Evolutionary conservation across 2,888 invertebrate species (phyloP), one percentile per base, ranked within the genome.

Genomic region (Polydrusus tereticollis): DNA sequence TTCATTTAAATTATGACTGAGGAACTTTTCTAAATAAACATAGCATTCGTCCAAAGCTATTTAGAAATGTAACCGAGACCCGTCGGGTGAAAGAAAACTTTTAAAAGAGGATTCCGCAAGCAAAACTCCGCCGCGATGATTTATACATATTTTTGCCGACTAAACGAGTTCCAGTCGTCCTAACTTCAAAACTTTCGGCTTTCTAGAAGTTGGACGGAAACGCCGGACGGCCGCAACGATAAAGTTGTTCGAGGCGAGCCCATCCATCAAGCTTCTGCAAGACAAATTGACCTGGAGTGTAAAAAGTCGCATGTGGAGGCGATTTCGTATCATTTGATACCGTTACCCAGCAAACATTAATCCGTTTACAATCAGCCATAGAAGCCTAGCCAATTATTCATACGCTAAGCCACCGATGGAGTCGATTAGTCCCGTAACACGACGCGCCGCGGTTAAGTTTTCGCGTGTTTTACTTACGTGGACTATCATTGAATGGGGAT

Each of bases 91-190:
- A 36, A 47, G 58, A 63, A 63, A 69, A 63, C 23, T 45, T 55
- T 26, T 10, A 45, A 69, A 69, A 69, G 45, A 58, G 58, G 69
- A 63, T 57, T 43, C 43, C 50, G 33, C 55, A 60, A 60, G 52
- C 62, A 43, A 69, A 69, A 63, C 63, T 63, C 63, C 45, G 45
- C 63, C 45, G 45, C 57, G 55, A 69, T 69, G 69, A 69, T 69
- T 69, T 63, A 69, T 69, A 69, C 69, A 69, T 69, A 69, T 69
- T 63, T 69, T 69, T 21, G 45, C 57, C 63, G 63, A 57, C 57
- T 63, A 69, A 69, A 63, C 69, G 63, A 69, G 69, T 63, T 63
- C 36, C 57, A 50, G 52, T 52, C 69, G 69, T 69, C 38, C 69
- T 38, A 43, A 68, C 68, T 68, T 60, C 60, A 60, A 63, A 69